These are phyloP conservation scores for Stegodyphus mimosarum DNA, from an alignment of 1,140 invertebrate genomes.

Conservation along the genomic window DNA sequence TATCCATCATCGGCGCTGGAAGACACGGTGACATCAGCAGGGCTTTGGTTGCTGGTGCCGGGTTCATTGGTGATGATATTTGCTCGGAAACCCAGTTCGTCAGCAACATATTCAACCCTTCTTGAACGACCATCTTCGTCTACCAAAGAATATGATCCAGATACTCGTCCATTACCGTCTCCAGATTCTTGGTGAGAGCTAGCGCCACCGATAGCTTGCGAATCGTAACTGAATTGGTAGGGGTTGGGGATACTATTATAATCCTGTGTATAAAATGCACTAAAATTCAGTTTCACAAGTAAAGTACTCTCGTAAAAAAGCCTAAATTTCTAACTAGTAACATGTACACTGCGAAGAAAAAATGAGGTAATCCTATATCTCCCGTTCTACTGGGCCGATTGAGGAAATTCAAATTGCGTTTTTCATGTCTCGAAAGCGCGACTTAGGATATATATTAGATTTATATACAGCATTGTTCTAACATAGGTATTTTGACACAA, in stretches of 20 bases:
- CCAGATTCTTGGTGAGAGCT: background rate
- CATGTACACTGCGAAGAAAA: too few species aligned
- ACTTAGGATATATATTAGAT: too few species aligned
- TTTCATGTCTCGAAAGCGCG: too few species aligned
- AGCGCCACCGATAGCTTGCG: background rate
- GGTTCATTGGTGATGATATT: conserved; percentile 41
- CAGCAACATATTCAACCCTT: conserved; percentile 65
- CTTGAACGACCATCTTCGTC: conserved; percentile 63
- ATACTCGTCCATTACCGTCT: background rate
- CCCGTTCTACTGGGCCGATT: too few species aligned
- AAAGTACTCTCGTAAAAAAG: too few species aligned
- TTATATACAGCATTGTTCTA: too few species aligned
- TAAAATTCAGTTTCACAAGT: too few species aligned
- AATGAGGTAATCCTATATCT: too few species aligned
- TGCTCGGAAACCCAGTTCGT: conserved; percentile 65
- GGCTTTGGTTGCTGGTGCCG: conserved; percentile 30
- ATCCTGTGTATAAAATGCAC: background rate
- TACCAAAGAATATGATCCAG: conserved; percentile 61
- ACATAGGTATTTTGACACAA: too few species aligned
- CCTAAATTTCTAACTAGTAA: too few species aligned
- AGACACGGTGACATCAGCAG: conserved; percentile 26
- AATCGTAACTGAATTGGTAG: background rate
- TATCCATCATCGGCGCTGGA: conserved; percentile 26
- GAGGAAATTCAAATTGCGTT: too few species aligned
- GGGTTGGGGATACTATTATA: background rate